Evolutionary conservation across 2,113 vertebrate species (phyloP).

Genomic region (Donacobius atricapilla): DNA sequence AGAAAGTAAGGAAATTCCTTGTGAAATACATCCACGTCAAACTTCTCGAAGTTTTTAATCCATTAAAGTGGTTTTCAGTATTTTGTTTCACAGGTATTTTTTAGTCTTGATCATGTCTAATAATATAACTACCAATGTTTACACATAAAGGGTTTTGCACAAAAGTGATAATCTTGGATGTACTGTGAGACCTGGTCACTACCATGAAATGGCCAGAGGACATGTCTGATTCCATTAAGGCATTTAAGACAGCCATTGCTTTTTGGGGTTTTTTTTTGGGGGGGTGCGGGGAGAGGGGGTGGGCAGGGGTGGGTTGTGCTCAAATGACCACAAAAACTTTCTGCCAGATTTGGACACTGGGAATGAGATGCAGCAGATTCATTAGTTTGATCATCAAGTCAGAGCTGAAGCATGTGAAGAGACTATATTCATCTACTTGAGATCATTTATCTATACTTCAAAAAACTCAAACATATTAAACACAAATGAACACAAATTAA

Average conservation of each 20-base stretch:
- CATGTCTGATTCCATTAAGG: not conserved
- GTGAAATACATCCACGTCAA: not conserved
- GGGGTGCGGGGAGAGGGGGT: too few relatives aligned
- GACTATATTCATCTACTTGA: not conserved
- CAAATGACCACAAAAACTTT: not conserved
- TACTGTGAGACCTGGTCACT: not conserved
- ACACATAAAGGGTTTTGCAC: not conserved
- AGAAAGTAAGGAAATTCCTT: not conserved
- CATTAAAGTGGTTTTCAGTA: not conserved
- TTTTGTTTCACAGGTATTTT: not conserved
- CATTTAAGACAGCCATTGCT: not conserved
- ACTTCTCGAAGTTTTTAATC: not conserved
- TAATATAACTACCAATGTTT: not conserved
- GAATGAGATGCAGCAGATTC: not conserved
- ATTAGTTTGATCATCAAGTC: not conserved
- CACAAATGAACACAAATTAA: not conserved
- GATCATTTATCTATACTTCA: not conserved
- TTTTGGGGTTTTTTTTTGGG: not conserved
- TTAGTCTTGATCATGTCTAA: not conserved
- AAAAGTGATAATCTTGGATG: not conserved
- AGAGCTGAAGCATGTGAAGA: not conserved
- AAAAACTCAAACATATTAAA: not conserved
- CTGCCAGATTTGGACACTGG: not conserved
- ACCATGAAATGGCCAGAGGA: not conserved
- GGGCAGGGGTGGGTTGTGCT: too few relatives aligned